Base-by-base conservation (phyloP, 2,888 invertebrate genomes). In the Crematogaster levior region DNA sequence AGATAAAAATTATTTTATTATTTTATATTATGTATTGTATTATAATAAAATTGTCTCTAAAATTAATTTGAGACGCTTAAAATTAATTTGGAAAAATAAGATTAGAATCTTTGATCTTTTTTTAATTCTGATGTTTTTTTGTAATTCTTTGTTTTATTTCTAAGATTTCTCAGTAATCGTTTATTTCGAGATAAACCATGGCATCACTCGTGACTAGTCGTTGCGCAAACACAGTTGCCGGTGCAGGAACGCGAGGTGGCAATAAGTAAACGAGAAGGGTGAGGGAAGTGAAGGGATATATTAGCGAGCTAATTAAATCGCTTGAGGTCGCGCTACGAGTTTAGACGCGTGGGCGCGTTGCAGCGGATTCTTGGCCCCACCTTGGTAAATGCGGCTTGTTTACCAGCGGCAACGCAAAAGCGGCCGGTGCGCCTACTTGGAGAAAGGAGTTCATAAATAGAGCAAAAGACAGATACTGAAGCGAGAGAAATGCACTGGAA, bases 231-330 rank as follows among this genome's bases (percentile, higher is more conserved):
- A 66, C 24, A 60, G n/a, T 65, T n/a, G 37, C 27, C 27, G 21
- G 30, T 18, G 27, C 34, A 34, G 53, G 43, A 77, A 68, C 56
- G 68, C 43, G 30, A 79, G 34, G n/a, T 30, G 83, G 12, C 51
- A 60, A 58, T 53, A 24, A 48, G 51, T 43, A 58, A 48, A 46
- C 18, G 73, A 21, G 43, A 21, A 24, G 70, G 51, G 61, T 53
- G 83, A 56, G 53, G 30, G 53, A 56, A 81, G 73, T 65, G 68
- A 74, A 65, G 61, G 65, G 83, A 86, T 87, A 79, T 43, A 89
- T 86, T 84, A 84, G 82, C 58, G 83, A 87, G 89, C 84, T 92
- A 92, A 92, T 92, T 90, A 90, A 91, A 91, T 89, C 73, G 85
- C 65, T 75, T 86, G 87, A 88, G 84, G 84, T 82, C 81, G 82